Evolutionary conservation across 2,113 vertebrate genomes (phyloP), one percentile per base, ranked within the genome.

Genomic region (Gadus macrocephalus): DNA sequence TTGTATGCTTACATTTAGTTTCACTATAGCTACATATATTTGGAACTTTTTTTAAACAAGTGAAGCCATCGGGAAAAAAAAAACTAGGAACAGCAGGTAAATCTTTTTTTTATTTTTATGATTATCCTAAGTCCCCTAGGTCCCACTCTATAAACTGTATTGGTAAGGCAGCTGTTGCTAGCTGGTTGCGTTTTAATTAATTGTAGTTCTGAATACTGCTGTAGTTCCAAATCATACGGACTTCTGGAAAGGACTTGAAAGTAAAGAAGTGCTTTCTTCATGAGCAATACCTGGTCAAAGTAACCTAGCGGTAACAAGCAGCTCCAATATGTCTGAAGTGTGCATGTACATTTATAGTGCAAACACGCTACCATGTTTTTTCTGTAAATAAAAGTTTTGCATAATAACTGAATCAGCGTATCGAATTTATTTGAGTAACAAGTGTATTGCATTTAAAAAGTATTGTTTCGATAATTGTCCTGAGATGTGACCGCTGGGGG

Each of bases 301-400:
- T 92, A 81, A 78, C 89, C 90, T 87, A 71, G 87, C 93, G 80
- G 87, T 93, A 91, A 92, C 82, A 92, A 79, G 90, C 89, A 91
- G 89, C 88, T 90, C 85, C 83, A 83, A 84, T 64, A 85, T 93
- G 93, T 94, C 86, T 91, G 93, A 91, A 89, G 92, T 93, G 89
- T 94, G 95, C 93, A 95, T 93, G 93, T 93, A 91, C 91, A 94
- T 93, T 83, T 86, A 95, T 92, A 93, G 91, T 93, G 91, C 92
- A 93, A 91, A 94, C 92, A 94, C 93, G 93, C 89, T 94, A 95
- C 94, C 95, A 95, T 31, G 25, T 95, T 91, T 87, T 76, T 90
- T 95, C 94, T 98, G 96, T 98, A 99, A 98, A 98, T 99, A 99
- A 90, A 95, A 81, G 91, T 95, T 98, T 98, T 98, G 96, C 95